Base-by-base conservation (phyloP, 1,140 invertebrate genomes). In the Melipona quadrifasciata region DNA sequence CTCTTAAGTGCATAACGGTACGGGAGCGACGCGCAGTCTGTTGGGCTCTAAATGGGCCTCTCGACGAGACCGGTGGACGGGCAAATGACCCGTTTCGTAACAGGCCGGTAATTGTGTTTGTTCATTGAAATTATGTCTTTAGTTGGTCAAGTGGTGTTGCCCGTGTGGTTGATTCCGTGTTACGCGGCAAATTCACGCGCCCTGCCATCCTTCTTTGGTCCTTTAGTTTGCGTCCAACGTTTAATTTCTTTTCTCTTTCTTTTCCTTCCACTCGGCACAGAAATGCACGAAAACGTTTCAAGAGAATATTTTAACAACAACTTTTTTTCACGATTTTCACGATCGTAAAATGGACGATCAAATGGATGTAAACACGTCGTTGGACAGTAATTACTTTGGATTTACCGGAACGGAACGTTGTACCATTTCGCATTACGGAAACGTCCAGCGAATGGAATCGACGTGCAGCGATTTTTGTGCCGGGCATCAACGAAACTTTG, bases 61-160 rank as follows among this genome's bases (percentile, higher is more conserved):
- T 53, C 75, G 67, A 47, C 73, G 72, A 83, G 57, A 85, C 64
- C 83, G 77, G 53, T 76, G 61, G 77, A 81, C 75, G 76, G 67
- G 39, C 83, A 82, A 86, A 89, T 76, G 77, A 82, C 70, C 87
- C 73, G 75, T 75, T 65, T 87, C 79, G 85, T 91, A 91, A 91
- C 91, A 89, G 89, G 71, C 87, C 87, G 55, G 82, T 92, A 92
- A 92, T 92, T 91, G 89, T 88, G 88, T 92, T 92, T 92, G 88
- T 87, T 92, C 90, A 91, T 91, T 92, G 91, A 91, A 91, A 90
- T 92, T 92, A 90, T 90, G 89, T 87, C 80, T 71, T 87, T 84
- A 79, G 67, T 51, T 85, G 70, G 68, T 73, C 75, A 53, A 81
- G 24, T 24, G 24, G 58, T 61, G 58, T n/a, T 61, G 24, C 58